Evolutionary conservation across 2,113 vertebrate species (phyloP), one percentile per base, ranked within the genome.

Genomic region (Engystomops pustulosus): DNA sequence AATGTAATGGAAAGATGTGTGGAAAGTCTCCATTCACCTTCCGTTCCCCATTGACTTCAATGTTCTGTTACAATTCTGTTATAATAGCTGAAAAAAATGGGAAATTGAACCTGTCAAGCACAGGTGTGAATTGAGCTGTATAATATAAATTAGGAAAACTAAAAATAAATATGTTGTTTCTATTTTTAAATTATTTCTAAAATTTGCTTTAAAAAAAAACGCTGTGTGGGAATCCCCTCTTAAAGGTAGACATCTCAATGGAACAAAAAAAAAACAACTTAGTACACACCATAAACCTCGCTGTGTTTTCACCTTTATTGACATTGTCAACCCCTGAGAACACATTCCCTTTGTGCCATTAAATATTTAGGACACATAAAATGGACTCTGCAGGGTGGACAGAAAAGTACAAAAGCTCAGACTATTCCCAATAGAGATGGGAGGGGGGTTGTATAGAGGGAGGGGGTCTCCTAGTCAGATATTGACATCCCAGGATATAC

Each of bases 341-440:
- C 68, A 55, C 23, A 58, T 27, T 53, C 25, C 44, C 69, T 82
- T 72, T 69, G 62, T 82, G 68, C 17, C 38, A 80, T 80, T 45
- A 80, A 80, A 80, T 80, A 68, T 80, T 80, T 67, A 72, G 47
- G 44, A 68, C 51, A 20, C 36, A 60, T 58, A 72, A 72, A 72
- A 82, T 58, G 68, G 80, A 45, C 67, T 25, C 17, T 32, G 12
- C 44, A 58, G 30, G 27, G 49, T 81, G 65, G 30, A 81, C 79
- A 80, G 44, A 41, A 45, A 44, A 69, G 45, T 62, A 68, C 41
- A 20, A 47, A 58, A 47, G 67, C 62, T 41, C 68, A 82, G 36
- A 81, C n/a, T 55, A 41, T 25, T 67, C 79, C 79, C 49, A 36
- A 11, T 25, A 60, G 78, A 17, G 14, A 62, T 4, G 11, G 10